Percentiles rank a stretch among this genome's conserved stretches.
These are phyloP conservation scores for Fissipunctia ypsillon DNA, from an alignment of 2,888 invertebrate species.

Conservation along the genomic window DNA sequence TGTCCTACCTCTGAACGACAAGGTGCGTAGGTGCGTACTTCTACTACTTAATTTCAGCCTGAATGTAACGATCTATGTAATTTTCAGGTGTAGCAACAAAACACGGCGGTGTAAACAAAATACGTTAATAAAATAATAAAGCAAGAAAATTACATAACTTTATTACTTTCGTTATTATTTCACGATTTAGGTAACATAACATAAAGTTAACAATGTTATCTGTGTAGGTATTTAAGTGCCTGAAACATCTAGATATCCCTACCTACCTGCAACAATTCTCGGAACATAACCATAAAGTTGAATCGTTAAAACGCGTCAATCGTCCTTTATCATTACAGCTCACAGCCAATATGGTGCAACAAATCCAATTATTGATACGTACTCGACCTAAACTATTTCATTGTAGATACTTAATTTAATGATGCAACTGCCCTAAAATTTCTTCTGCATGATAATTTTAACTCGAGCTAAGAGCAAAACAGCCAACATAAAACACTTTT, in stretches of 20 bases:
- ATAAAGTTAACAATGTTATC: conserved; percentile 26
- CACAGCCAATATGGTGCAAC: conserved; percentile 20
- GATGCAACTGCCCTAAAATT: not conserved
- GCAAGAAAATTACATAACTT: conserved; percentile 14
- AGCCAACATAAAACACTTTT: not conserved
- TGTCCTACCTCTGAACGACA: not conserved
- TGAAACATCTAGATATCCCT: conserved; percentile 27
- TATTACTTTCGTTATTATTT: conserved; percentile 26
- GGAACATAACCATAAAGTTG: conserved; percentile 37
- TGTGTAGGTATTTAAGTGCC: conserved; percentile 15
- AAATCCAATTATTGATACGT: conserved; percentile 11
- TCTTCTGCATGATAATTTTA: not conserved
- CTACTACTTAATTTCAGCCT: not conserved
- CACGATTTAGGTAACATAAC: conserved; percentile 14
- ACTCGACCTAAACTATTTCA: not conserved
- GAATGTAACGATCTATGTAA: not conserved
- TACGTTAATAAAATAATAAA: not conserved
- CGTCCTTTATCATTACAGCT: conserved; percentile 26
- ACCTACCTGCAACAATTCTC: conserved; percentile 23
- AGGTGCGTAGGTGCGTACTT: not conserved
- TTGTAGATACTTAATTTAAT: not conserved
- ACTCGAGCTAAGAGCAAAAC: not conserved
- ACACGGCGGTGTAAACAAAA: conserved; percentile 9
- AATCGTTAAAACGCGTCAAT: conserved; percentile 34
- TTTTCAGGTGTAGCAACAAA: not conserved